Conservation (phyloP, 2,888 invertebrate genomes). For the Polymixis lichenea region DNA sequence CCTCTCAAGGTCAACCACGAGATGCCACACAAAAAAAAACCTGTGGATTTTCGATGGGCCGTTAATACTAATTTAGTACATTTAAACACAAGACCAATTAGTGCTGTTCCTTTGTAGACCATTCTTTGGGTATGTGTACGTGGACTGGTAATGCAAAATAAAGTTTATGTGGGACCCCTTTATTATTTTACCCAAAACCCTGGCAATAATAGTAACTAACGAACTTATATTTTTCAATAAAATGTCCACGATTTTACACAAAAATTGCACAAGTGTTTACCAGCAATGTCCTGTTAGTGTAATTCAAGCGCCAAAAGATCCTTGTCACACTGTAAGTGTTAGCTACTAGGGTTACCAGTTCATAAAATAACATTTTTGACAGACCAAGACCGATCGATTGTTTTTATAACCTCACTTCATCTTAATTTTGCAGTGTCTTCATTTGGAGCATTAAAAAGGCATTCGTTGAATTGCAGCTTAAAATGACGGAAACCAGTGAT, state of each 20-base stretch:
- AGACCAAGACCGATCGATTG: not conserved
- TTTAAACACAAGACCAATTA: not conserved
- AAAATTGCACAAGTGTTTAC: not conserved
- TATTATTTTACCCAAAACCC: not conserved
- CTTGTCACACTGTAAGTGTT: not conserved
- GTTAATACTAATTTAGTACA: not conserved
- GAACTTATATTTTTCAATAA: not conserved
- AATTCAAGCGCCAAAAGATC: not conserved
- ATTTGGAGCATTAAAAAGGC: not conserved
- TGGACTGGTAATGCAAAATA: not conserved
- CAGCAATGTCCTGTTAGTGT: not conserved
- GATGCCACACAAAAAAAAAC: too few species aligned
- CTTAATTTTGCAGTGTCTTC: not conserved
- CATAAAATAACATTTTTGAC: not conserved
- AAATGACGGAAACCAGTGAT: constrained; percentile 94
- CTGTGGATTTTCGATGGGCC: not conserved
- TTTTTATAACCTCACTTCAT: constrained; percentile 16
- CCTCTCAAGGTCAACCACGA: too few species aligned
- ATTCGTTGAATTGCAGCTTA: constrained; percentile 92
- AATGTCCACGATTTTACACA: not conserved
- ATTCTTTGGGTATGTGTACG: not conserved
- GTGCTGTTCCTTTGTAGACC: not conserved
- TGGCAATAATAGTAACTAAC: not conserved
- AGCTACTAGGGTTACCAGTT: not conserved
- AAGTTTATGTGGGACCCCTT: not conserved